These are phyloP conservation scores for Ptilodon capucinus DNA, from an alignment of 2,888 invertebrate species.

Conservation along the genomic window DNA sequence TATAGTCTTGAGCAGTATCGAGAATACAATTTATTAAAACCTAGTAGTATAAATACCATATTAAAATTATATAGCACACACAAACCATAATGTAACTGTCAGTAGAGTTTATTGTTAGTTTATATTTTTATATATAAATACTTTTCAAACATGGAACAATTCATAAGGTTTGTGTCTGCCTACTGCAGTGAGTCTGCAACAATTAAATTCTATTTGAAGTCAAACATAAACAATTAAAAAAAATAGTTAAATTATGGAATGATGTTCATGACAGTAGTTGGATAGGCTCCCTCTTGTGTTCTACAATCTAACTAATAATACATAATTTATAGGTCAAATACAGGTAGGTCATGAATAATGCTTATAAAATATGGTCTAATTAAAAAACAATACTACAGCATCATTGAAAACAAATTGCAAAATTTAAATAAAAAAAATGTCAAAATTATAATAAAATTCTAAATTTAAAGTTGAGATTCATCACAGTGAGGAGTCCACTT, in stretches of 20 bases:
- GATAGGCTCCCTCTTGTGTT: background rate
- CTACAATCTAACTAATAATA: background rate
- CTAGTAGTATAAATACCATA: background rate
- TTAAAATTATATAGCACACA: background rate
- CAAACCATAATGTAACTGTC: constrained; percentile 2
- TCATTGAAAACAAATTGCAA: constrained; percentile 19
- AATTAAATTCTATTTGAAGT: background rate
- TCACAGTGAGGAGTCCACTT: constrained; percentile 42
- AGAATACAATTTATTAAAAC: background rate
- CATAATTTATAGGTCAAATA: background rate
- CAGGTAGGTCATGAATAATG: background rate
- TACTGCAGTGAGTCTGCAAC: background rate
- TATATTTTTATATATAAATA: background rate
- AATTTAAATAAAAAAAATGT: constrained; percentile 24
- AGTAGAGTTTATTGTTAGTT: constrained; percentile 2
- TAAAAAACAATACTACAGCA: background rate
- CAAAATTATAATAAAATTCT: constrained; percentile 33
- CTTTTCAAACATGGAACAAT: background rate
- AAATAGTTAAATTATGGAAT: background rate
- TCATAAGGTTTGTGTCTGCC: background rate
- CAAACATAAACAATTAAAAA: background rate
- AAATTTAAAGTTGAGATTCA: constrained; percentile 47
- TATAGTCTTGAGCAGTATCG: background rate
- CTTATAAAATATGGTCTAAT: background rate
- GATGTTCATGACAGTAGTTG: background rate